Evolutionary conservation across 2,888 invertebrate genomes (phyloP).

Genomic region (Laothoe populi): DNA sequence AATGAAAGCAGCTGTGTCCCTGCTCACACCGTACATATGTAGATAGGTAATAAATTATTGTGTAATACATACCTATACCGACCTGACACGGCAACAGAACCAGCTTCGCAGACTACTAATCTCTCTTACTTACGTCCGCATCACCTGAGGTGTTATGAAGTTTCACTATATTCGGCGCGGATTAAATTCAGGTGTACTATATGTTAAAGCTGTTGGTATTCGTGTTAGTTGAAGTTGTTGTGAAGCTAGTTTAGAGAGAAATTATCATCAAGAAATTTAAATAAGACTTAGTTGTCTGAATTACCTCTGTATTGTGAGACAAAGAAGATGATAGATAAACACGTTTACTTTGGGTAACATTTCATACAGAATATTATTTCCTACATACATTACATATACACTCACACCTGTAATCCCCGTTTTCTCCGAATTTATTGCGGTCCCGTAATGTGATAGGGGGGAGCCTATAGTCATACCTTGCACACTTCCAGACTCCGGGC

Average conservation of each 20-base stretch:
- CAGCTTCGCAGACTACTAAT: constrained; percentile 8
- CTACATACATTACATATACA: too few species aligned
- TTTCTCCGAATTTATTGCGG: too few species aligned
- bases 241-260: background rate
- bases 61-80: background rate
- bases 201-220: background rate
- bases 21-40: background rate
- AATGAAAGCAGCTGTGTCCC: too few species aligned
- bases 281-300: background rate
- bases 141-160: background rate
- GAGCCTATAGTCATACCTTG: too few species aligned
- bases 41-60: background rate
- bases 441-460: too few species aligned
- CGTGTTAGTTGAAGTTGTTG: background rate
- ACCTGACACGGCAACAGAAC: constrained; percentile 6
- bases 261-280: too few species aligned
- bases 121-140: background rate
- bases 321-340: too few species aligned
- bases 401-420: too few species aligned
- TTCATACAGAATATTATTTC: too few species aligned
- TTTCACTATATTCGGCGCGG: constrained; percentile 12
- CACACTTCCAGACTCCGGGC: too few species aligned
- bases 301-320: too few species aligned
- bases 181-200: constrained; percentile 3
- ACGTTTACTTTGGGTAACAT: too few species aligned